Percentiles rank a stretch among this genome's conserved stretches.
phyloP scores from a whole-genome alignment of 2,888 invertebrate species.

The Folsomia candida region DNA sequence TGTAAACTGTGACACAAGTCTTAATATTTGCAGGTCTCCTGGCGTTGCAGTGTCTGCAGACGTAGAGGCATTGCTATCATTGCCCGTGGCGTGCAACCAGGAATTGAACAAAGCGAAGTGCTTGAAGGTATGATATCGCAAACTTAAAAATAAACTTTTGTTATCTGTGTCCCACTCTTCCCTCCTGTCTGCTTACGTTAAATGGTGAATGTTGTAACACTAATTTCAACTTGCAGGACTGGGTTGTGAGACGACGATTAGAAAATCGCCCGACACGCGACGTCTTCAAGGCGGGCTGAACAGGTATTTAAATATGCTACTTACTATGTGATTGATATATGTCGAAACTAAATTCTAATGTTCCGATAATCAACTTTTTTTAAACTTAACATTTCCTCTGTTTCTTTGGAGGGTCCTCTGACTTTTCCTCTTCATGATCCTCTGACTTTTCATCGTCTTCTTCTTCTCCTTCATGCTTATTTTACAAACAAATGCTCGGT shows the following conservation, averaged over 20 bases:
- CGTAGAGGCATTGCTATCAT: constrained; percentile 51
- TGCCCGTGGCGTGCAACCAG: constrained; percentile 48
- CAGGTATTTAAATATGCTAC: too few relatives aligned
- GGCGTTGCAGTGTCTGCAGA: constrained; percentile 87
- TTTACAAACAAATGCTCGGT: not conserved
- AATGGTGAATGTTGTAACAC: too few relatives aligned
- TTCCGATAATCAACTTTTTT: too few relatives aligned
- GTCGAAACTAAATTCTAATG: too few relatives aligned
- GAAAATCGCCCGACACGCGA: constrained; percentile 42
- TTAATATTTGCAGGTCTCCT: constrained; percentile 62
- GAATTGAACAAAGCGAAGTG: constrained; percentile 48
- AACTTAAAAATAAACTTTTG: too few relatives aligned
- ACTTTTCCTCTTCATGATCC: not conserved
- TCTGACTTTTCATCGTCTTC: too few relatives aligned
- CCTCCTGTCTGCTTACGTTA: too few relatives aligned
- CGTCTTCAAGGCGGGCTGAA: constrained; percentile 18
- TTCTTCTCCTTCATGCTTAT: not conserved
- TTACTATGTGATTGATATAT: too few relatives aligned
- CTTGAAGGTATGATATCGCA: too few relatives aligned
- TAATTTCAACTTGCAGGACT: too few relatives aligned
- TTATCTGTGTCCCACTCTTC: too few relatives aligned
- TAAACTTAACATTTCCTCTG: too few relatives aligned
- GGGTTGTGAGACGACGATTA: constrained; percentile 47
- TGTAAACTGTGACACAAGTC: not conserved
- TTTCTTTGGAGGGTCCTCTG: not conserved